These are phyloP conservation scores for Willowsia nigromaculata DNA, from an alignment of 2,888 invertebrate species.

Conservation along the genomic window DNA sequence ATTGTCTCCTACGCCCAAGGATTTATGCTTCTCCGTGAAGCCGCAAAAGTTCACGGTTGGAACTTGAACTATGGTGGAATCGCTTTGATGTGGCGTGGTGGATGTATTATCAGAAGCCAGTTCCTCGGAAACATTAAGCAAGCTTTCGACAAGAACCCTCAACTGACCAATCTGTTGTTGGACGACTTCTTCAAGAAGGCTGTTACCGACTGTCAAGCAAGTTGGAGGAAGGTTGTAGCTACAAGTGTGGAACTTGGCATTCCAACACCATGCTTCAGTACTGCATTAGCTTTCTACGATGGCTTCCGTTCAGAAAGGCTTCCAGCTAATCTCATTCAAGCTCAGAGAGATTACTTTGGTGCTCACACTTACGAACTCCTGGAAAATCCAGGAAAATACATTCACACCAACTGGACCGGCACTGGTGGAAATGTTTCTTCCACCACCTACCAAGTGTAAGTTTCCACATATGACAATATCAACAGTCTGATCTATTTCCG, in stretches of 20 bases:
- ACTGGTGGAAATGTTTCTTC: constrained; percentile 97
- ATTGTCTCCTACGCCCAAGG: constrained; percentile 99
- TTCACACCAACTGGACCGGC: constrained; percentile 99
- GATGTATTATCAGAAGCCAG: constrained; percentile 97
- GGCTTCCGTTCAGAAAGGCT: constrained; percentile 92
- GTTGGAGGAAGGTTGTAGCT: constrained; percentile 92
- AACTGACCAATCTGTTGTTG: constrained; percentile 91
- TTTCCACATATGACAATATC: background rate
- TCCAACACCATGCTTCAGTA: constrained; percentile 94
- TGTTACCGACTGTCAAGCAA: constrained; percentile 88
- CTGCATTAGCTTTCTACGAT: constrained; percentile 98
- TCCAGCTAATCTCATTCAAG: constrained; percentile 94
- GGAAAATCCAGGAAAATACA: constrained; percentile 90
- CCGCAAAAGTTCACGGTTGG: constrained; percentile 95
- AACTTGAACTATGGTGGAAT: constrained; percentile 98
- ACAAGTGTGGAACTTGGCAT: constrained; percentile 87
- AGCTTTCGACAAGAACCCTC: constrained; percentile 94
- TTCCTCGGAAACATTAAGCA: constrained; percentile 95
- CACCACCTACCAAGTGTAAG: constrained; percentile 89
- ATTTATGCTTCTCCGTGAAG: constrained; percentile 96
- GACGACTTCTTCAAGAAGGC: constrained; percentile 96
- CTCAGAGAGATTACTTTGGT: constrained; percentile 98
- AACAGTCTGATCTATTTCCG: background rate
- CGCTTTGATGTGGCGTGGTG: constrained; percentile 99
- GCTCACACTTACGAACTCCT: constrained; percentile 98